Evolutionary conservation across 2,888 invertebrate genomes (phyloP).

Genomic region (Pristionchus exspectatus): DNA sequence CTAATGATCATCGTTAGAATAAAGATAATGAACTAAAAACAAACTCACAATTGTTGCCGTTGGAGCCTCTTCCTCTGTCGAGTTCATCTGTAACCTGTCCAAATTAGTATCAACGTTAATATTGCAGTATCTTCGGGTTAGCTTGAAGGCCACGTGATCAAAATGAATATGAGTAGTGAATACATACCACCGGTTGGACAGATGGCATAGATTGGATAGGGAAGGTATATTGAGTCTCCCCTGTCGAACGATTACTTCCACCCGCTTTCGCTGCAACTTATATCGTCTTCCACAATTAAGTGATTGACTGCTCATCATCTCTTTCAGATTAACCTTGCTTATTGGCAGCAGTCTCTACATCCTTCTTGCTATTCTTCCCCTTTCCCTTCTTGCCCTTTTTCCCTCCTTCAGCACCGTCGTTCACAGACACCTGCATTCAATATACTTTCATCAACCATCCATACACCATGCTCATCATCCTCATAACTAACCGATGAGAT

Average conservation of each 20-base stretch:
- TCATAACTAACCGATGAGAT: neutral
- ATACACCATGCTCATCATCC: neutral
- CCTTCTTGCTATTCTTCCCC: neutral
- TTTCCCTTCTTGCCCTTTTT: conserved; percentile 19
- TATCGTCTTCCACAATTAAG: too few relatives aligned
- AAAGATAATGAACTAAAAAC: neutral
- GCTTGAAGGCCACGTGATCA: too few relatives aligned
- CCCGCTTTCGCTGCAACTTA: too few relatives aligned
- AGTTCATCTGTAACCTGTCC: neutral
- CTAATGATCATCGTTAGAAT: neutral
- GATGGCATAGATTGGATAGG: too few relatives aligned
- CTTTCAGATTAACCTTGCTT: too few relatives aligned
- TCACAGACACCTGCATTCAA: neutral
- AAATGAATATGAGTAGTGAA: too few relatives aligned
- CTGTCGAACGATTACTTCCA: neutral
- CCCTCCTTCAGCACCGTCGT: neutral
- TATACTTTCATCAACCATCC: neutral
- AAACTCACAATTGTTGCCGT: neutral
- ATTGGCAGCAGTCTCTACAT: neutral
- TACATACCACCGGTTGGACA: too few relatives aligned
- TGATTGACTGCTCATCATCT: too few relatives aligned
- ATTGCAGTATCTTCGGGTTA: neutral
- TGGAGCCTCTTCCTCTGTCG: neutral
- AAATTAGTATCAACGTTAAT: conserved; percentile 1
- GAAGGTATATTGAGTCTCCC: neutral